phyloP scores from a whole-genome alignment of 2,797 vertebrate genomes.

The Potorous gilbertii region DNA sequence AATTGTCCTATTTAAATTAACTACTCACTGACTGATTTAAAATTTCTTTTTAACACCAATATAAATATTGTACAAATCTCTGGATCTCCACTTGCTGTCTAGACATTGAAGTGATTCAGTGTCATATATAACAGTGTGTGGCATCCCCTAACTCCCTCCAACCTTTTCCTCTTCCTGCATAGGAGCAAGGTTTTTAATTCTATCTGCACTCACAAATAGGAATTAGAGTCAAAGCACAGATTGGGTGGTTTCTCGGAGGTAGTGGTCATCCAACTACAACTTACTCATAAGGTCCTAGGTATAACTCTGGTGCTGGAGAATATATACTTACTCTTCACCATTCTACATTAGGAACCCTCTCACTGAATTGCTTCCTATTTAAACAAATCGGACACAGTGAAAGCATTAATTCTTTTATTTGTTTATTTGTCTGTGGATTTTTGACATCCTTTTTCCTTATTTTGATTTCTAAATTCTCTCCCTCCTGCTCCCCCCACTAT shows the following conservation, averaged over 20 bases:
- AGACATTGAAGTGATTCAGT: background rate
- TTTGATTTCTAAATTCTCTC: background rate
- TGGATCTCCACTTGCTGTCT: constrained; percentile 6
- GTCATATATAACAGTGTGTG: background rate
- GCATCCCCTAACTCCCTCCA: background rate
- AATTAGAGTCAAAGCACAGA: background rate
- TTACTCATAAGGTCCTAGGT: background rate
- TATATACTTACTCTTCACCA: background rate
- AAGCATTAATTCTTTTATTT: background rate
- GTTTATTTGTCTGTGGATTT: background rate
- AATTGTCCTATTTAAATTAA: constrained; percentile 42
- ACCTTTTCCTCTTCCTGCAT: background rate
- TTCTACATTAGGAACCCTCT: background rate
- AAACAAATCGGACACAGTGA: background rate
- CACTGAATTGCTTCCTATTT: background rate
- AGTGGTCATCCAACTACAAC: background rate
- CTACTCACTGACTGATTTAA: background rate
- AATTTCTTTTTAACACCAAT: background rate
- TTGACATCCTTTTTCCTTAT: background rate
- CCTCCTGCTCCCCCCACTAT: background rate
- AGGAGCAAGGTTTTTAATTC: background rate
- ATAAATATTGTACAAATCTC: background rate
- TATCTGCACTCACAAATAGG: background rate
- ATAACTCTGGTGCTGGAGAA: background rate
- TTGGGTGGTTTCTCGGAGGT: background rate